Conservation (phyloP, 2,797 vertebrate species). For the Catostomus latipinnis region DNA sequence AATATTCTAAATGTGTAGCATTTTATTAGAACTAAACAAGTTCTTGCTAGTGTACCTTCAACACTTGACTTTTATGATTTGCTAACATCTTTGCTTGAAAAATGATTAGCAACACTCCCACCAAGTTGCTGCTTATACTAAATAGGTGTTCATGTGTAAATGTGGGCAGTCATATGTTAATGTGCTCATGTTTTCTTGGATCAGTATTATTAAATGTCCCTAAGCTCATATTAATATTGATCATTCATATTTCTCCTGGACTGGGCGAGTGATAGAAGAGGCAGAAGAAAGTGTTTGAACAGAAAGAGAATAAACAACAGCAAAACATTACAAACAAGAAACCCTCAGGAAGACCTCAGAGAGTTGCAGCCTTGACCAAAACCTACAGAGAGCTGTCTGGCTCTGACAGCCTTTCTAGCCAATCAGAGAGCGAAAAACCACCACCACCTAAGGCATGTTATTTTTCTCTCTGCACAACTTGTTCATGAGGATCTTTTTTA, state of each 20-base stretch:
- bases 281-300: slow-evolving; percentile 45
- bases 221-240: not conserved
- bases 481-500: not conserved
- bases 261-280: slow-evolving; percentile 50
- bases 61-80: not conserved
- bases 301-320: slow-evolving; percentile 48
- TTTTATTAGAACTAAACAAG: not conserved
- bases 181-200: not conserved
- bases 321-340: slow-evolving; percentile 17
- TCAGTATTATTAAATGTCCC: not conserved
- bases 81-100: too few species aligned
- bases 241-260: not conserved
- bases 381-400: slow-evolving; percentile 80
- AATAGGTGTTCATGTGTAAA: not conserved
- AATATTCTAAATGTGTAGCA: too few species aligned
- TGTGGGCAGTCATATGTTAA: not conserved
- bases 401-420: slow-evolving; percentile 74
- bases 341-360: slow-evolving; percentile 69
- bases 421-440: slow-evolving; percentile 65
- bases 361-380: slow-evolving; percentile 72
- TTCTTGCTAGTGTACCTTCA: not conserved
- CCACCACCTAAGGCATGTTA: slow-evolving; percentile 61
- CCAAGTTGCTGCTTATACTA: too few species aligned
- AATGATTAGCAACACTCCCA: not conserved
- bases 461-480: not conserved